Evolutionary conservation across 1,140 invertebrate genomes (phyloP), one percentile per base, ranked within the genome.

Genomic region (Andricus grossulariae): DNA sequence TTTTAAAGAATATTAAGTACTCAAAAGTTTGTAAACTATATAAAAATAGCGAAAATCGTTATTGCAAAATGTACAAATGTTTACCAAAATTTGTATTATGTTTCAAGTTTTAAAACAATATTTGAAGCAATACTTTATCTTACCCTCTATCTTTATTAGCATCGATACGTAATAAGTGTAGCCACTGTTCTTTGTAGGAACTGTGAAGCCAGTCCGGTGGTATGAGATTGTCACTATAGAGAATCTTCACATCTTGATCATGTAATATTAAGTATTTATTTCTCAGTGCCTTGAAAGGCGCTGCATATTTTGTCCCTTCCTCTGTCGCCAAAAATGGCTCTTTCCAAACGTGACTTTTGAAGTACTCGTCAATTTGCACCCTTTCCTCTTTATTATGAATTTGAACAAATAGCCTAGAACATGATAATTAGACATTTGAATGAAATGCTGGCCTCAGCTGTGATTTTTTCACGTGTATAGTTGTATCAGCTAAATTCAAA

Each of bases 241-340:
- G 89, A 74, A 95, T 92, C 87, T 95, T 93, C 1, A 96, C 92
- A 85, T 96, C 95, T 82, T 94, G 91, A 80, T 95, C 93, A 83
- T 96, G 95, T 78, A 94, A 92, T 16, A 96, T 89, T 75, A 97
- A 89, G 88, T 96, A 94, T 82, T 95, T 93, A 51, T 95, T 92
- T 76, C 95, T 92, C 18, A 97, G 84, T n/a, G 92, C 90, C 86
- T 93, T 91, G 83, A 96, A 97, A 11, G 94, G 92, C 45, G 84
- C 84, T 4, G 93, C 85, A 84, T 92, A 96, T 11, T 90, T 85
- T 78, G 91, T 88, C 0, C 95, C 96, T 74, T 93, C 92, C 50
- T 91, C 88, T 1, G 93, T 93, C 21, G 93, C 88, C 72, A 96
- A 85, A 86, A 94, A 95, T 4, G 93, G 92, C 54, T 89, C 78